Conservation (phyloP, 2,113 vertebrate species). For the Tachysurus vachellii region DNA sequence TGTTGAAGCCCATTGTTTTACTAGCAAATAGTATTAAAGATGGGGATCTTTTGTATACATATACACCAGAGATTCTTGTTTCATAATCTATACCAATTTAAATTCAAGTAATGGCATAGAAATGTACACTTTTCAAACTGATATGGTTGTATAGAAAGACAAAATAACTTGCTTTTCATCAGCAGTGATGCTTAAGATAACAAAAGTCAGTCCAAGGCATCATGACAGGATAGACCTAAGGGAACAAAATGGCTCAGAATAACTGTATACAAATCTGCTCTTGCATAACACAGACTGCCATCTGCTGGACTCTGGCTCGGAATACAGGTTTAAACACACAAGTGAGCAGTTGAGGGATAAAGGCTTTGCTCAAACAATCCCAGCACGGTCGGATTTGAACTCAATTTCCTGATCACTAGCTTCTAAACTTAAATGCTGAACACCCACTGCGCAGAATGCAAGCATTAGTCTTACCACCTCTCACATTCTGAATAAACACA, state of each 20-base stretch:
- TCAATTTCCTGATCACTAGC: background rate
- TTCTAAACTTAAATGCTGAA: background rate
- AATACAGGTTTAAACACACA: background rate
- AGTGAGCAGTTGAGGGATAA: background rate
- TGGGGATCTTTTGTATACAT: background rate
- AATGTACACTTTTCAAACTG: background rate
- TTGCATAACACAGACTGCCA: slow-evolving; percentile 43
- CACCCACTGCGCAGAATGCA: background rate
- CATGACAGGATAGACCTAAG: background rate
- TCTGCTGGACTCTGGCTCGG: slow-evolving; percentile 36
- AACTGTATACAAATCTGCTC: background rate
- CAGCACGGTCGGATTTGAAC: background rate
- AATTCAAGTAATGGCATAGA: background rate
- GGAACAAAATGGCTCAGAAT: background rate
- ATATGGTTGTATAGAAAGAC: background rate
- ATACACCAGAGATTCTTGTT: background rate
- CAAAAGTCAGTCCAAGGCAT: too few relatives aligned
- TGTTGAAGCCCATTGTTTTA: background rate
- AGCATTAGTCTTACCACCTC: background rate
- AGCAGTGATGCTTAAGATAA: background rate
- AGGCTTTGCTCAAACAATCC: background rate
- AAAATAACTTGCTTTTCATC: background rate
- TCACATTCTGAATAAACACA: background rate
- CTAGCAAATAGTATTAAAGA: background rate
- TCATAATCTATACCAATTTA: background rate